phyloP scores from a whole-genome alignment of 2,888 invertebrate species.

The Hylaea fasciaria region DNA sequence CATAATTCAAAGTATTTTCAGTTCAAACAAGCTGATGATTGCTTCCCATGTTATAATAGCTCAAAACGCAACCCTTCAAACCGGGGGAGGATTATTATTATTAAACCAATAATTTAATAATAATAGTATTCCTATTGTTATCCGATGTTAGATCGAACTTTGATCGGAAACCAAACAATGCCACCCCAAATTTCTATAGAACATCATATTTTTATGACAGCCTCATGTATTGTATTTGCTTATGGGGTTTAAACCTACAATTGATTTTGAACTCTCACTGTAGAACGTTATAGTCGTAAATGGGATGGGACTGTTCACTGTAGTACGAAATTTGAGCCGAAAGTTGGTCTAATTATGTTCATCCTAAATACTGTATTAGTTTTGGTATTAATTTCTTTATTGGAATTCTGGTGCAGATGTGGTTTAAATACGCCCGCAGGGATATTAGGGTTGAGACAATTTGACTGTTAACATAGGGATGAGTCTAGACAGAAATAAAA shows the following conservation, averaged over 20 bases:
- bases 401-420: slow-evolving; percentile 26
- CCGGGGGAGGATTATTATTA: slow-evolving; percentile 6
- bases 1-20: too few species aligned
- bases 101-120: slow-evolving; percentile 19
- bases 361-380: slow-evolving; percentile 24
- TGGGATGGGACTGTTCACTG: not conserved
- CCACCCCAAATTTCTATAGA: slow-evolving; percentile 49
- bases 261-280: slow-evolving; percentile 9
- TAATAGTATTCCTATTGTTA: slow-evolving; percentile 21
- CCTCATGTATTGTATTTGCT: slow-evolving; percentile 46
- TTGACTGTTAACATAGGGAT: too few species aligned
- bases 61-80: slow-evolving; percentile 4
- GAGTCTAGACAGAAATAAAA: slow-evolving; percentile 11
- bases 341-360: slow-evolving; percentile 11
- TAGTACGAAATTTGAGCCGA: slow-evolving; percentile 4
- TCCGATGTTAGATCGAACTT: slow-evolving; percentile 18
- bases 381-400: slow-evolving; percentile 38
- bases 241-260: slow-evolving; percentile 22
- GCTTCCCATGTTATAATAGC: not conserved
- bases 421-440: slow-evolving; percentile 20
- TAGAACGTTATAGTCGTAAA: not conserved
- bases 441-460: not conserved
- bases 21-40: not conserved
- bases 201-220: slow-evolving; percentile 61
- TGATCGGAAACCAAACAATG: slow-evolving; percentile 31